Evolutionary conservation across 2,113 vertebrate genomes (phyloP).

Genomic region (Canis aureus): DNA sequence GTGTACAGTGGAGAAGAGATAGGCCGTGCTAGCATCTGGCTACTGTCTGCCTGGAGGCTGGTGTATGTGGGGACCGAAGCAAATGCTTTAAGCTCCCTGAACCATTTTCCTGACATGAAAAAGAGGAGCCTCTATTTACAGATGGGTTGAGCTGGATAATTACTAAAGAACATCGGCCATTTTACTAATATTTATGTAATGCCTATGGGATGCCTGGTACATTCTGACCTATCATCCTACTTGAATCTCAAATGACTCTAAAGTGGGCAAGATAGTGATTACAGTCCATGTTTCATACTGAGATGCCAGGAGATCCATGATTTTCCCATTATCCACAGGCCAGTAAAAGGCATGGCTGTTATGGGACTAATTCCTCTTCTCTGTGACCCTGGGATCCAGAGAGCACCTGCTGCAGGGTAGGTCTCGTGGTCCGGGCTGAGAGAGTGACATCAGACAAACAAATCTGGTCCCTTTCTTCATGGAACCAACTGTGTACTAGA

Average conservation of each 20-base stretch:
- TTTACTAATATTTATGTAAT: not conserved
- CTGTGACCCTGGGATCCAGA: not conserved
- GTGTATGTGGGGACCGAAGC: not conserved
- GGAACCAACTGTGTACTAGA: not conserved
- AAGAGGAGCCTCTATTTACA: not conserved
- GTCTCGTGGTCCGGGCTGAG: not conserved
- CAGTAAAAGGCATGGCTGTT: not conserved
- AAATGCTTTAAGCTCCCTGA: not conserved
- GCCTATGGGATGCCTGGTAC: not conserved
- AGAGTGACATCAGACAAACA: not conserved
- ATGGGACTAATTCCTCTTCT: not conserved
- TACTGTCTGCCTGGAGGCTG: not conserved
- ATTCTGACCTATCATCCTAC: not conserved
- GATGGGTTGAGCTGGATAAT: not conserved
- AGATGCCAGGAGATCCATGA: not conserved
- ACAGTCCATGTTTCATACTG: not conserved
- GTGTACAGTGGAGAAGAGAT: not conserved
- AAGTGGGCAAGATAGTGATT: not conserved
- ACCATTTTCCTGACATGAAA: not conserved
- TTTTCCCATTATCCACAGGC: not conserved
- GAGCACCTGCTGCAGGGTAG: too few species aligned
- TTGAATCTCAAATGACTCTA: not conserved
- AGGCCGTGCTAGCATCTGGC: not conserved
- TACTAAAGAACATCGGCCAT: not conserved
- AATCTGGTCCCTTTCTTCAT: not conserved